Evolutionary conservation across 1,140 invertebrate genomes (phyloP), one percentile per base, ranked within the genome.

Genomic region (Littorina saxatilis): DNA sequence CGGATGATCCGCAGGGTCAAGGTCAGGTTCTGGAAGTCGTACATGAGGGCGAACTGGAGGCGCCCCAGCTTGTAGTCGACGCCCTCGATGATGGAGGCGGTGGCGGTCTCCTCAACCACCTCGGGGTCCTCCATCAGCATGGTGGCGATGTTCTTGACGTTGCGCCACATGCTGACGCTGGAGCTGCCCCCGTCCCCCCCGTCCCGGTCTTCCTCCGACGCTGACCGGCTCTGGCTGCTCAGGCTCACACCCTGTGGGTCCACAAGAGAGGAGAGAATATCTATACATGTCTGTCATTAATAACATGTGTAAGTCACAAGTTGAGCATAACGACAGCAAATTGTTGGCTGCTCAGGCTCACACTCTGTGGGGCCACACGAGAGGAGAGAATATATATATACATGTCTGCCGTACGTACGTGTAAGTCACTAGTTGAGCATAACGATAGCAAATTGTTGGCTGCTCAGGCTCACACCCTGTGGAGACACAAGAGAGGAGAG

Each of bases 11-110:
- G 96, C 83, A 98, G 93, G 84, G 98, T 97, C 87, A 98, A 95
- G 66, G 97, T 98, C 82, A 96, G 97, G 87, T 97, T 97, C 93
- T 98, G 97, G 93, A 98, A 98, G 93, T 99, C 97, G 92, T 99
- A 99, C 92, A 98, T 97, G 88, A 99, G 93, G 66, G 96, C 97
- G 93, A 99, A 98, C 92, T 99, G 97, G 87, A 99, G 97, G 76
- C 86, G 86, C 75, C 91, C 91, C 63, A 92, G 86, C 82, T 90
- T 88, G 85, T 88, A 90, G 78, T 90, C 91, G 29, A 89, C 86
- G 17, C 90, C 89, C 74, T 91, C 90, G 32, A 89, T 81, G 20
- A 82, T 80, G 47, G 85, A 83, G n/a, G 84, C 84, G 47, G 82
- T 72, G 27, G 84, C 84, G 3, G 76, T 82, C 27, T 84, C 86